Percentiles rank a stretch among this genome's conserved stretches.
These are phyloP conservation scores for Zele albiditarsus DNA, from an alignment of 2,888 invertebrate species.

Conservation along the genomic window DNA sequence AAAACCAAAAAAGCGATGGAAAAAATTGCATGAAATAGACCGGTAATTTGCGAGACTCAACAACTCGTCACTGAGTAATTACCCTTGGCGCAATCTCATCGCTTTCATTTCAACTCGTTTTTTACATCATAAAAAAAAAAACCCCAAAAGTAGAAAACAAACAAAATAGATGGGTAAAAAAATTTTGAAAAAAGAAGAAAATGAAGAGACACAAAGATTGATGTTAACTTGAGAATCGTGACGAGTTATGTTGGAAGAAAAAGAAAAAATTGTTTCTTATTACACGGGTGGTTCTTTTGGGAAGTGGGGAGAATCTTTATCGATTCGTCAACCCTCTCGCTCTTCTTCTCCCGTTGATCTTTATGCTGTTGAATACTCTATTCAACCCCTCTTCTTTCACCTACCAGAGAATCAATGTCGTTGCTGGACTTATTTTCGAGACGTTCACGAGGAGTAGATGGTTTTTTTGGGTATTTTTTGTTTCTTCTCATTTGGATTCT, in stretches of 20 bases:
- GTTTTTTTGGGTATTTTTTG: too few species aligned
- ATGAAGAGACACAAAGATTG: neutral
- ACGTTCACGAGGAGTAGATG: too few species aligned
- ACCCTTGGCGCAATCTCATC: conserved; percentile 4
- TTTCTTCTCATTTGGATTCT: too few species aligned
- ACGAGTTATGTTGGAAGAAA: neutral
- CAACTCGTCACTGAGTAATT: conserved; percentile 23
- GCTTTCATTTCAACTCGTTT: conserved; percentile 13
- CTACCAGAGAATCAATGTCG: too few species aligned
- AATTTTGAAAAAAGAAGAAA: neutral
- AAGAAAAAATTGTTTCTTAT: neutral
- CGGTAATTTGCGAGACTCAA: conserved; percentile 7
- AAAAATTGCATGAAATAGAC: conserved; percentile 7
- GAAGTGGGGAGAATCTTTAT: too few species aligned
- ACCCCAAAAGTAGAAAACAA: neutral
- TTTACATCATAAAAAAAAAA: neutral
- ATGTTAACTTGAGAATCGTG: neutral
- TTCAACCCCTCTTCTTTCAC: neutral
- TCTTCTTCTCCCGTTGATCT: neutral
- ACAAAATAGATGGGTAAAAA: neutral
- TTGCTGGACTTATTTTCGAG: too few species aligned
- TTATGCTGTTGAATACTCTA: conserved; percentile 6
- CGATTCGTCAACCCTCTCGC: neutral
- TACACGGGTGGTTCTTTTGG: neutral
- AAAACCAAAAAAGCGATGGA: neutral